Base-by-base conservation (phyloP, 2,888 invertebrate species). In the Hemistola chrysoprasaria region DNA sequence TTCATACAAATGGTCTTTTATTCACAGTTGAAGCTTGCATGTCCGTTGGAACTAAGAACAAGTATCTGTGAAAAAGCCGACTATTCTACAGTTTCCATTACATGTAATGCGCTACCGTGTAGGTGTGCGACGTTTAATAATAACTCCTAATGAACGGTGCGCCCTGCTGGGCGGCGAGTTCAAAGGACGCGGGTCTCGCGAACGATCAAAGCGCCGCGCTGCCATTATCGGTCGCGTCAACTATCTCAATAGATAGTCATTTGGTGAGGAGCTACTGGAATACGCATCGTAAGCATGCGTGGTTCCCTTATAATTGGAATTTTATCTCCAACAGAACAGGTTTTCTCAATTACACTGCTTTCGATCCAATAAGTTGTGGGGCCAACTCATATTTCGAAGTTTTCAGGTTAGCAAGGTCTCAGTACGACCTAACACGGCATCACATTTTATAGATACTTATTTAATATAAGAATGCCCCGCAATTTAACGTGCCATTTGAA, bases 151-250 rank as follows among this genome's bases (percentile, higher is more conserved):
- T 81, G 76, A 78, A 74, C 66, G 71, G 69, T 56, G 68, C 72
- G 59, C 67, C 68, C 71, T 62, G 72, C 66, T 67, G 68, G 62
- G 68, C 84, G 85, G 84, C 66, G 58, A 67, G 74, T 76, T 82
- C 75, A 86, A 86, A 83, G 70, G 57, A 65, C n/a, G n/a, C n/a
- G n/a, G 62, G 63, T 56, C 62, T 43, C n/a, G n/a, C n/a, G n/a
- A n/a, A n/a, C 64, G 68, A 75, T 81, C 80, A 84, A 83, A 79
- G 82, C 52, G 64, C 73, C 75, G 78, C 52, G 64, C 73, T 75
- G 78, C 66, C 75, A 70, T 78, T 80, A 80, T 79, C 78, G 69
- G 60, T 73, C 69, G 75, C 79, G 77, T 69, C 71, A 72, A 68
- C 71, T 74, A 73, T 71, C 70, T 59, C 49, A 51, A 53, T 58